Conservation (phyloP, 2,888 invertebrate genomes). For the Aradus depressus region DNA sequence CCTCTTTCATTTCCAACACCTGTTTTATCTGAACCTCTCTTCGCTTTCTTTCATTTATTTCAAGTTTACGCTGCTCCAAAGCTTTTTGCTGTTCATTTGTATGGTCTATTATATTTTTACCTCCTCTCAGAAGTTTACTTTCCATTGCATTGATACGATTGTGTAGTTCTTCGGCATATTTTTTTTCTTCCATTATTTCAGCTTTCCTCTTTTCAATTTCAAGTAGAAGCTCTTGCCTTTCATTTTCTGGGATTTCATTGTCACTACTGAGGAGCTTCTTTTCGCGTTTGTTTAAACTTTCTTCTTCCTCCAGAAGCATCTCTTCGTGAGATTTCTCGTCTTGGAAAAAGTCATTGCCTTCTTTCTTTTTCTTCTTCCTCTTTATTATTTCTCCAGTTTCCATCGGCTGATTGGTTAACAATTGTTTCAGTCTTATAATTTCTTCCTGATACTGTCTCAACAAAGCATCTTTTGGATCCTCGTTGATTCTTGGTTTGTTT, state of each 20-base stretch:
- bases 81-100: slow-evolving; percentile 88
- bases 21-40: slow-evolving; percentile 84
- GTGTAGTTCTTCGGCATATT: slow-evolving; percentile 61
- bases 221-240: slow-evolving; percentile 35
- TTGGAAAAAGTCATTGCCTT: slow-evolving; percentile 14
- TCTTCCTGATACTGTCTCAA: slow-evolving; percentile 91
- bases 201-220: slow-evolving; percentile 38
- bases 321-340: slow-evolving; percentile 31
- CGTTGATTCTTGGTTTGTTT: slow-evolving; percentile 96
- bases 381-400: slow-evolving; percentile 11
- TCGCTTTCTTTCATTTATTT: slow-evolving; percentile 78
- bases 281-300: slow-evolving; percentile 28
- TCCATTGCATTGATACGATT: slow-evolving; percentile 75
- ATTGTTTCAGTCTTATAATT: slow-evolving; percentile 57
- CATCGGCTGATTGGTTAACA: slow-evolving; percentile 14
- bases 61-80: slow-evolving; percentile 69
- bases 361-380: slow-evolving; percentile 21
- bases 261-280: slow-evolving; percentile 28
- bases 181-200: slow-evolving; percentile 38
- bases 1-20: slow-evolving; percentile 84
- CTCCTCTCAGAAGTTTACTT: slow-evolving; percentile 86
- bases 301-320: slow-evolving; percentile 31
- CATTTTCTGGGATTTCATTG: slow-evolving; percentile 33
- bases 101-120: slow-evolving; percentile 88
- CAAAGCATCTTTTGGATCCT: slow-evolving; percentile 97